A percentile compares a stretch with the other conserved stretches of the same genome.
These are phyloP conservation scores for Tetrao urogallus DNA, from an alignment of 2,113 vertebrate genomes.

Conservation along the genomic window DNA sequence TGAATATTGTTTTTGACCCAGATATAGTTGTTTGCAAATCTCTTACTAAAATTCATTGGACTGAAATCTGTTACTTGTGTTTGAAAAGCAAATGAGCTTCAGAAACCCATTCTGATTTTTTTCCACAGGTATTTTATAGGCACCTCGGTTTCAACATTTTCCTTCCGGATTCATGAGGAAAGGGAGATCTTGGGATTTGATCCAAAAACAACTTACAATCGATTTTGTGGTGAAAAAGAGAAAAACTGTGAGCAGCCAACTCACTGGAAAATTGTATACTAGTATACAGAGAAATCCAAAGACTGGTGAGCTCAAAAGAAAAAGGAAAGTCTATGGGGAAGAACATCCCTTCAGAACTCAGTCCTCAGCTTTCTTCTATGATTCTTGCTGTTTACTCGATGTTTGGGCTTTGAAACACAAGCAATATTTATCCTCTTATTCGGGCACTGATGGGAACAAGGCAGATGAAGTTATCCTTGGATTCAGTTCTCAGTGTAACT, in stretches of 20 bases:
- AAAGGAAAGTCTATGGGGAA: background rate
- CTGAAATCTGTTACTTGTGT: background rate
- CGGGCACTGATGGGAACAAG: background rate
- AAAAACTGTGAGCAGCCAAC: constrained; percentile 93
- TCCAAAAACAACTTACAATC: constrained; percentile 93
- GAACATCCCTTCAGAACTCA: background rate
- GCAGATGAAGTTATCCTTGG: background rate
- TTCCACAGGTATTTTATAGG: constrained; percentile 90
- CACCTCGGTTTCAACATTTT: constrained; percentile 96
- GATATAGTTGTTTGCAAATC: background rate
- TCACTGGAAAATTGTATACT: constrained; percentile 95
- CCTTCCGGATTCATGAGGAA: constrained; percentile 97
- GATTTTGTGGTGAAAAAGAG: constrained; percentile 95
- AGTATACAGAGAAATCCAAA: constrained; percentile 34
- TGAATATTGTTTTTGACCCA: background rate
- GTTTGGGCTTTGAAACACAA: background rate
- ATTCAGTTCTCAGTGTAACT: background rate
- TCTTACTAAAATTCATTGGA: background rate
- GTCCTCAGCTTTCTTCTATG: background rate
- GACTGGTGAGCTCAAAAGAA: background rate
- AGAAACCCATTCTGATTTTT: background rate
- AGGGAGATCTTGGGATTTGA: constrained; percentile 95
- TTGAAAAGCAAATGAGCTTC: background rate
- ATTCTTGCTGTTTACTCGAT: background rate
- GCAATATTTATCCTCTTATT: background rate